Base-by-base conservation (phyloP, 2,797 vertebrate genomes). In the Ctenosaura bakeri region DNA sequence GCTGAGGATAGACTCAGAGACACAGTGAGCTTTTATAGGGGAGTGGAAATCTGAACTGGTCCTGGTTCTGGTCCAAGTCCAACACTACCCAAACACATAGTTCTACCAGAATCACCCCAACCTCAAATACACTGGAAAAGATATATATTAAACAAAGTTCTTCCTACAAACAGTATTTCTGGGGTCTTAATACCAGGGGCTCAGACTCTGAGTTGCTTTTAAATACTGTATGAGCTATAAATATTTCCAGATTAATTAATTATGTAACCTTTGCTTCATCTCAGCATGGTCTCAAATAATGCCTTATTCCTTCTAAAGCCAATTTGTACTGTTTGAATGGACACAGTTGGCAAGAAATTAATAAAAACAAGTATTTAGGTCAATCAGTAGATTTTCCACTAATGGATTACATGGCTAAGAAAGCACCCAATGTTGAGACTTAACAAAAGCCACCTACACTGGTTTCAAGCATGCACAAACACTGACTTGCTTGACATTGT, bases 291-390 rank as follows among this genome's bases (percentile, higher is more conserved):
- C 20, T 69, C 69, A 89, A 76, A 88, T 56, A 52, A 88, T 71
- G 14, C 9, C 22, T 56, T 82, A 89, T 56, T 54, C 62, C 73
- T 52, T 74, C 74, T 71, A 24, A 83, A 54, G 14, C n/a, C 35
- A 83, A 18, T 56, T 85, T 59, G 64, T 29, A 73, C 38, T 86
- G 69, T 81, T 81, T 32, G 32, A 50, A 64, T 10, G 20, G 64
- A 13, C 8, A 29, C 52, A 74, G 64, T 80, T 80, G 76, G 52
- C 64, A 86, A 85, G 50, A 29, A 88, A 86, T 62, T 90, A 80
- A 76, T 69, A 77, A 54, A 54, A 46, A 90, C n/a, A 81, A 42
- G 42, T 80, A 90, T 81, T 90, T 81, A 86, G 73, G 77, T 85
- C 66, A 73, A 42, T 29, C 77, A 62, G 54, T 35, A 82, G 35